Conservation (phyloP, 2,888 invertebrate species). For the Lithophane ornitopus region DNA sequence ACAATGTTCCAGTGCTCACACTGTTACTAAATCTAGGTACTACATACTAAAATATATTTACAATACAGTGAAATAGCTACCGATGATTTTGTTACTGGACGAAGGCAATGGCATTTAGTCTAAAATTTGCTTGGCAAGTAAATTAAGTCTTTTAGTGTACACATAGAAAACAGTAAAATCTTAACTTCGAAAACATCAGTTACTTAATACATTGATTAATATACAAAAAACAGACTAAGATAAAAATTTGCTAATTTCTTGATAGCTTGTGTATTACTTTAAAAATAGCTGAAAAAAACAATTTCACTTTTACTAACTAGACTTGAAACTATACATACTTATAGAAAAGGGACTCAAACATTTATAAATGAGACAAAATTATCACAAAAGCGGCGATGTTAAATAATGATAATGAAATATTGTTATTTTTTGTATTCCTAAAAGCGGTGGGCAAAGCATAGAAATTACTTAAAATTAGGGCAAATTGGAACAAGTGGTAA, state of each 20-base stretch:
- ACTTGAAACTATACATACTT: constrained; percentile 29
- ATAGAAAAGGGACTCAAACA: constrained; percentile 35
- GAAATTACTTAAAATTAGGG: constrained; percentile 62
- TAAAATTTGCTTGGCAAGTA: constrained; percentile 79
- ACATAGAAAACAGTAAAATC: constrained; percentile 54
- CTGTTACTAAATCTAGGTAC: constrained; percentile 45
- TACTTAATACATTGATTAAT: constrained; percentile 42
- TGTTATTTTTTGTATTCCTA: constrained; percentile 45
- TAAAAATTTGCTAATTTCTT: constrained; percentile 33
- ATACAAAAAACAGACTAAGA: constrained; percentile 14
- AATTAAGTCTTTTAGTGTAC: constrained; percentile 70
- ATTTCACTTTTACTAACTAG: constrained; percentile 45
- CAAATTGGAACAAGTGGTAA: constrained; percentile 55
- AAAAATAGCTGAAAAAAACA: constrained; percentile 34
- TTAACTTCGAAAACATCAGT: constrained; percentile 33
- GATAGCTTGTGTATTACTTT: constrained; percentile 12
- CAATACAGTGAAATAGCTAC: constrained; percentile 60
- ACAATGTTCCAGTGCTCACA: constrained; percentile 52
- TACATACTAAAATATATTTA: constrained; percentile 62
- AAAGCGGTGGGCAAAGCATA: constrained; percentile 71
- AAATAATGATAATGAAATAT: constrained; percentile 44
- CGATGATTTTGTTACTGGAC: constrained; percentile 69
- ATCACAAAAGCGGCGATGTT: constrained; percentile 68
- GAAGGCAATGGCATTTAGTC: constrained; percentile 71
- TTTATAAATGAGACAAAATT: constrained; percentile 50